These are phyloP conservation scores for Leptocoma aspasia DNA, from an alignment of 2,113 vertebrate species.

Conservation along the genomic window DNA sequence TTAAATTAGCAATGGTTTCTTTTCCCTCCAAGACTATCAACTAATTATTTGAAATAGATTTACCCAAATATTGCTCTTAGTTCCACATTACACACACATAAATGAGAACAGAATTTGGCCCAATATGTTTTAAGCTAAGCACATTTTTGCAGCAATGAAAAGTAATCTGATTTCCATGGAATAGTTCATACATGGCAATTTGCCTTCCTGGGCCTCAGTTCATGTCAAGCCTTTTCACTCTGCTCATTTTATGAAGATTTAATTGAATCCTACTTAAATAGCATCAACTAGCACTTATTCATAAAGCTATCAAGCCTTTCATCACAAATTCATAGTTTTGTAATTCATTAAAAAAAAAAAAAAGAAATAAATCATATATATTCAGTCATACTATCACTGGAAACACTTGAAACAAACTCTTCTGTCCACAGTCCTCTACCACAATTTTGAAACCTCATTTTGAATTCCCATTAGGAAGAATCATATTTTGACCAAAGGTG, in stretches of 20 bases:
- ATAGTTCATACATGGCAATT: conserved; percentile 64
- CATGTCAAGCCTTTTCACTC: conserved; percentile 65
- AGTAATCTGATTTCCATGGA: conserved; percentile 65
- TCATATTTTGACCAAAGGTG: background rate
- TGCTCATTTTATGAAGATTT: conserved; percentile 67
- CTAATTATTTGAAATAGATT: conserved; percentile 66
- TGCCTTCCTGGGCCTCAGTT: conserved; percentile 61
- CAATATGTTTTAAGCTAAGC: conserved; percentile 58
- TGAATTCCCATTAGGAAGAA: background rate
- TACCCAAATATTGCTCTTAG: conserved; percentile 62
- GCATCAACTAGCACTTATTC: conserved; percentile 69
- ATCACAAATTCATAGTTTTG: conserved; percentile 60
- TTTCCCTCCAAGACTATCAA: conserved; percentile 58
- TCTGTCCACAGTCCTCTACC: background rate
- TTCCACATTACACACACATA: conserved; percentile 43
- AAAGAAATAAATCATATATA: background rate
- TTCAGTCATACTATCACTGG: conserved; percentile 25
- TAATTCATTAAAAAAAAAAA: conserved; percentile 30
- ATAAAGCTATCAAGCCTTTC: conserved; percentile 64
- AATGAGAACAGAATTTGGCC: conserved; percentile 63
- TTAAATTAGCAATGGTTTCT: conserved; percentile 58
- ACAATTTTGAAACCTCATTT: background rate
- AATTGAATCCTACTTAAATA: conserved; percentile 72
- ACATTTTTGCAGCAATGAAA: conserved; percentile 64
- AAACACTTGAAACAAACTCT: conserved; percentile 46